Percentiles rank a stretch among this genome's conserved stretches.
Conservation (phyloP, 2,888 invertebrate species). For the Clivina fossor region DNA sequence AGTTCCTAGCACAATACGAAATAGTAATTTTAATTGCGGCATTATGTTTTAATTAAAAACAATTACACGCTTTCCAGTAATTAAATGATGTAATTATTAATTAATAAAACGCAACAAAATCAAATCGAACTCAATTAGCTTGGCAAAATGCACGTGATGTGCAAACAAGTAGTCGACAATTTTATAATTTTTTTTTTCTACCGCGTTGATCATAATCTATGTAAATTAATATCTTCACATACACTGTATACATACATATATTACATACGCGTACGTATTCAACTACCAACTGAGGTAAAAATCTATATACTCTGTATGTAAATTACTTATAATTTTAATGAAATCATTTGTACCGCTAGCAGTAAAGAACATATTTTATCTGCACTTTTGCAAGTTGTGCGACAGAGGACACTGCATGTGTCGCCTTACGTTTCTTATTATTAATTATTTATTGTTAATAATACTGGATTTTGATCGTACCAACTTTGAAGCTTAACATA, state of each 20-base stretch:
- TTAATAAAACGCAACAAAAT: background rate
- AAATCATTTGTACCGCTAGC: too few relatives aligned
- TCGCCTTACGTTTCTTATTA: constrained; percentile 7
- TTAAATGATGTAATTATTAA: background rate
- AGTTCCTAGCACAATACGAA: too few relatives aligned
- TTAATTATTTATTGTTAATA: constrained; percentile 15
- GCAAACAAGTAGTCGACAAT: too few relatives aligned
- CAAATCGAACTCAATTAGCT: background rate
- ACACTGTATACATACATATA: background rate
- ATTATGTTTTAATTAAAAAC: background rate
- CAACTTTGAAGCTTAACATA: too few relatives aligned
- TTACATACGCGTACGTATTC: background rate
- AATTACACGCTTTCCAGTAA: background rate
- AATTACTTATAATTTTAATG: too few relatives aligned
- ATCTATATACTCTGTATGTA: too few relatives aligned
- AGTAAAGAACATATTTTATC: constrained; percentile 1
- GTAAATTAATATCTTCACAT: background rate
- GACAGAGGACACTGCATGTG: background rate
- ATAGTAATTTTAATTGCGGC: background rate
- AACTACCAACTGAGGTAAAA: too few relatives aligned
- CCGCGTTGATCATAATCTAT: background rate
- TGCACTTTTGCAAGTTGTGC: too few relatives aligned
- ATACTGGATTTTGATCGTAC: too few relatives aligned
- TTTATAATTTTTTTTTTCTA: too few relatives aligned
- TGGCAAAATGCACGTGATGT: background rate